Percentiles rank a stretch among this genome's conserved stretches.
phyloP scores from a whole-genome alignment of 2,797 vertebrate genomes.

The Hippopotamyrus pictus region DNA sequence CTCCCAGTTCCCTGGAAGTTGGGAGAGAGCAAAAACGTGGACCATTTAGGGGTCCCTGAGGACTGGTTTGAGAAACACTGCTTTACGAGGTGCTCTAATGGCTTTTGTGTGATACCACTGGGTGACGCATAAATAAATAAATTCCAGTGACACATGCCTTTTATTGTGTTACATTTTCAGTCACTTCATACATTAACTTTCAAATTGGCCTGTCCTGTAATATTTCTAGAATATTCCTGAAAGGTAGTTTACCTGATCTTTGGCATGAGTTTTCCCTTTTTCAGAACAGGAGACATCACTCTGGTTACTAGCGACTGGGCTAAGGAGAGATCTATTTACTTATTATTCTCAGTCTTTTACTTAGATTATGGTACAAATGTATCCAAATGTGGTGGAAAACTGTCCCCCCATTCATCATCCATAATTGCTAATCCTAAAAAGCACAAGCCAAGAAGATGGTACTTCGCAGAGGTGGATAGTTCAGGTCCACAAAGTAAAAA shows the following conservation, averaged over 20 bases:
- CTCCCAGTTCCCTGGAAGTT: neutral
- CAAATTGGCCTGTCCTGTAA: neutral
- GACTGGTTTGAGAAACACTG: neutral
- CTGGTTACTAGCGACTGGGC: conserved; percentile 34
- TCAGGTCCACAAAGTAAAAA: neutral
- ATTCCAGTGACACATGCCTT: neutral
- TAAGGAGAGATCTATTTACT: neutral
- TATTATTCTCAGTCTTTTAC: neutral
- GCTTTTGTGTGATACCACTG: neutral
- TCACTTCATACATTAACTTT: neutral
- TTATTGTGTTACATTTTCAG: neutral
- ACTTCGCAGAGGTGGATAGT: neutral
- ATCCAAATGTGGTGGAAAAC: neutral
- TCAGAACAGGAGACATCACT: conserved; percentile 41
- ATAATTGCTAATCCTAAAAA: neutral
- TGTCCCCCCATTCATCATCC: neutral
- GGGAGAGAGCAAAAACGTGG: neutral
- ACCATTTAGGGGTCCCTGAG: neutral
- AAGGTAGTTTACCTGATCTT: conserved; percentile 53
- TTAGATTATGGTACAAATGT: neutral
- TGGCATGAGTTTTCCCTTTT: conserved; percentile 40
- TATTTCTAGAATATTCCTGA: neutral
- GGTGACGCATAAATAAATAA: neutral
- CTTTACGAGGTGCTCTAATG: neutral
- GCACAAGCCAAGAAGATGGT: neutral